Evolutionary conservation across 2,113 vertebrate genomes (phyloP).

Genomic region (Aegypius monachus): DNA sequence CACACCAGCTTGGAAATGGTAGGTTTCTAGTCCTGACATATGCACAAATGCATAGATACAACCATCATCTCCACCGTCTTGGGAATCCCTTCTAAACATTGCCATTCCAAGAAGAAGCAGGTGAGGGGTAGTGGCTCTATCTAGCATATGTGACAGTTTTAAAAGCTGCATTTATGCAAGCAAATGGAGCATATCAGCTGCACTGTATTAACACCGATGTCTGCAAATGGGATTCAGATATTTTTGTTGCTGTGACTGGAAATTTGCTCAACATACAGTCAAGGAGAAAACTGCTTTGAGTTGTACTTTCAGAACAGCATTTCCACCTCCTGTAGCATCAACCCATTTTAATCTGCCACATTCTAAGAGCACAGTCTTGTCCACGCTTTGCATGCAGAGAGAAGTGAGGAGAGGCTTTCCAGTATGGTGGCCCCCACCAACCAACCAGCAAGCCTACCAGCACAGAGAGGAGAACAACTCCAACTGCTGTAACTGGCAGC

Average conservation of each 20-base stretch:
- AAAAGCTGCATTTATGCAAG: conserved; percentile 46
- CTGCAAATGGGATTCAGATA: not conserved
- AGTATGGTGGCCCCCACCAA: not conserved
- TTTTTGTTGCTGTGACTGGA: not conserved
- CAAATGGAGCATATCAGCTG: conserved; percentile 48
- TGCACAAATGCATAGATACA: not conserved
- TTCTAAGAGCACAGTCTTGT: not conserved
- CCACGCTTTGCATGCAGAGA: not conserved
- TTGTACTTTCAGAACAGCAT: not conserved
- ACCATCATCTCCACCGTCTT: not conserved
- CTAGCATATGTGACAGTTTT: conserved; percentile 15
- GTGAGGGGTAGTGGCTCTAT: conserved; percentile 7
- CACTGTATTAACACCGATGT: not conserved
- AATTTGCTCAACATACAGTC: not conserved
- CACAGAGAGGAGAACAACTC: not conserved
- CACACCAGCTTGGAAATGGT: not conserved
- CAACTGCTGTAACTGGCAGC: not conserved
- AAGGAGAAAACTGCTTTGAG: not conserved
- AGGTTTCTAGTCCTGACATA: not conserved
- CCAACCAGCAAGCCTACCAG: not conserved
- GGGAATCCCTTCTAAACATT: not conserved
- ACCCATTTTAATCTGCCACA: accelerated
- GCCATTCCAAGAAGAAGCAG: not conserved
- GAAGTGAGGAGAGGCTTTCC: not conserved
- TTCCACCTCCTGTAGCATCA: not conserved